phyloP scores from a whole-genome alignment of 2,888 invertebrate genomes.

The Scaeva pyrastri region DNA sequence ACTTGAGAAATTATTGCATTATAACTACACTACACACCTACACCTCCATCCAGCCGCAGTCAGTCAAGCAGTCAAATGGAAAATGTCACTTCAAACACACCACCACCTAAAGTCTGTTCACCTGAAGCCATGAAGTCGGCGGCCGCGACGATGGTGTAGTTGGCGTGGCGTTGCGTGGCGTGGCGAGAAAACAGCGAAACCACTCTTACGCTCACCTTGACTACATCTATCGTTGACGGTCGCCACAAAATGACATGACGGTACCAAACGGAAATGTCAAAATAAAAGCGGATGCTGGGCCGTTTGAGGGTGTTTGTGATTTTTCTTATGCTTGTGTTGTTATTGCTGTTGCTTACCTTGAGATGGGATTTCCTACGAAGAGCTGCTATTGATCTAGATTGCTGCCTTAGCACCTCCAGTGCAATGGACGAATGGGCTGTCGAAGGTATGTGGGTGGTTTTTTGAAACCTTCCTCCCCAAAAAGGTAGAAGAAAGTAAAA shows the following conservation, averaged over 20 bases:
- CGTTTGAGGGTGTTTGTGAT: not conserved
- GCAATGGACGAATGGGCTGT: conserved; percentile 78
- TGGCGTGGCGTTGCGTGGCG: conserved; percentile 6
- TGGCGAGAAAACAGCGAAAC: conserved; percentile 20
- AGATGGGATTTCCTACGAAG: conserved; percentile 84
- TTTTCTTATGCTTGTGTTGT: too few species aligned
- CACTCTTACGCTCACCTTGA: conserved; percentile 48
- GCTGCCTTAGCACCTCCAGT: conserved; percentile 93
- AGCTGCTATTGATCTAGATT: conserved; percentile 94
- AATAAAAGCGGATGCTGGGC: conserved; percentile 58
- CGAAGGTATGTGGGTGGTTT: conserved; percentile 44
- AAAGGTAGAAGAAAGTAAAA: not conserved
- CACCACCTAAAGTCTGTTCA: conserved; percentile 51
- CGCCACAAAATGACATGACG: conserved; percentile 21
- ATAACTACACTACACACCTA: not conserved
- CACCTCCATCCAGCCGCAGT: conserved; percentile 7
- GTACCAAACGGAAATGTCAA: conserved; percentile 51
- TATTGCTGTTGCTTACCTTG: conserved; percentile 80
- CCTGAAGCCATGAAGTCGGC: conserved; percentile 25
- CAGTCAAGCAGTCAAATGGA: conserved; percentile 38
- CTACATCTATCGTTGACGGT: not conserved
- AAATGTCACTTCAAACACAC: conserved; percentile 39
- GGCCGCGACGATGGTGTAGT: not conserved
- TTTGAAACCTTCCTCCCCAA: not conserved
- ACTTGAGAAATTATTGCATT: conserved; percentile 29